Evolutionary conservation across 2,797 vertebrate genomes (phyloP), one percentile per base, ranked within the genome.

Genomic region (Peromyscus attwateri): DNA sequence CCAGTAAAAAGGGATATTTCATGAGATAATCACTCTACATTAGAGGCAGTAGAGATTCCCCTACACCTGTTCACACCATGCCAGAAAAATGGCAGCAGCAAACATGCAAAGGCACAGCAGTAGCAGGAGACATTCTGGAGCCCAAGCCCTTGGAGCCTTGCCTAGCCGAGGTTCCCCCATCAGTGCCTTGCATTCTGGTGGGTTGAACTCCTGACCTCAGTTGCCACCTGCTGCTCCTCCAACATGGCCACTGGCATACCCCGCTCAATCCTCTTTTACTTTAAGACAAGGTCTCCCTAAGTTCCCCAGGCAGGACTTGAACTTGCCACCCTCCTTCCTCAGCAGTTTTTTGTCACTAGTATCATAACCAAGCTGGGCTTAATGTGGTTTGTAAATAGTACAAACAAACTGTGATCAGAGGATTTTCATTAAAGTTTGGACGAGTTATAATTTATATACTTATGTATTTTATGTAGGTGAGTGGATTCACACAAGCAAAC

Each of bases 361-460:
- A 70, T 49, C 49, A 14, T 43, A n/a, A 70, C 31, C 43, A 87
- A 49, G 46, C 43, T 49, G 64, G 43, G 11, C 43, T 88, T 57
- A 55, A 23, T 95, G 90, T 93, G 25, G 55, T 93, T 93, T 80
- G n/a, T 85, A 77, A 89, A 31, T 85, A 91, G 43, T 82, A 37
- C 1, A 87, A 80, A 87, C 87, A 64, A 73, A 68, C 37, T 77
- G 16, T 60, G 40, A 70, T 89, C 29, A 62, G 66, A 40, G 62
- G 7, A 34, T 66, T 79, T 31, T 92, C 49, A 57, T 89, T 94
- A 87, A 83, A 85, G 31, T 93, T 95, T 84, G n/a, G 21, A 81
- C 83, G 11, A 73, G 27, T 92, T 97, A 68, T 40, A 17, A 68
- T 25, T 68, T 23, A 6, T 21, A 13, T 49, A 34, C 29, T 46